A percentile compares a stretch with the other conserved stretches of the same genome.
Conservation (phyloP, 2,797 vertebrate genomes). For the Aratinga solstitialis region DNA sequence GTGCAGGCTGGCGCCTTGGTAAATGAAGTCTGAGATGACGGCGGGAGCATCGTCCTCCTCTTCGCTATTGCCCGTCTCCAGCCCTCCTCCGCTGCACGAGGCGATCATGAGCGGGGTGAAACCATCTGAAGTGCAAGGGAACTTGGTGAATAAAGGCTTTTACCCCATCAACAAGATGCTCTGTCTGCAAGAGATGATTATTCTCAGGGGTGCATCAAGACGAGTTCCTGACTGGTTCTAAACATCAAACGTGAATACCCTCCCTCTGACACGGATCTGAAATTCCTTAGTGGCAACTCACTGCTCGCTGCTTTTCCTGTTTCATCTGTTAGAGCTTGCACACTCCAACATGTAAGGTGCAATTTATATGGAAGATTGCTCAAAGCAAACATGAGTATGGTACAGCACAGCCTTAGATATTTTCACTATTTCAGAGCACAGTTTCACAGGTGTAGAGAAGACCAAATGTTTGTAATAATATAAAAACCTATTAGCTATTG, state of each 20-base stretch:
- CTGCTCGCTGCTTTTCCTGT: neutral
- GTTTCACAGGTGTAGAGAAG: neutral
- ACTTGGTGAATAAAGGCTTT: neutral
- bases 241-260: conserved; percentile 53
- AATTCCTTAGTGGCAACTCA: conserved; percentile 55
- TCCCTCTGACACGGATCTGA: conserved; percentile 60
- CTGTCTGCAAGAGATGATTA: neutral
- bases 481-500: neutral
- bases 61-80: conserved; percentile 94
- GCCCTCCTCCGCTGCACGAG: conserved; percentile 94
- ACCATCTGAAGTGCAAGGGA: conserved; percentile 80
- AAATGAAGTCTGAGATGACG: conserved; percentile 96
- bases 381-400: neutral
- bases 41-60: conserved; percentile 94
- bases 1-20: conserved; percentile 94
- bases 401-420: neutral
- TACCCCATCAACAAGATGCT: neutral
- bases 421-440: neutral
- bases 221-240: conserved; percentile 24
- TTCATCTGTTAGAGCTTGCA: neutral
- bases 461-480: neutral
- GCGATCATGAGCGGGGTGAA: conserved; percentile 98
- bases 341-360: neutral
- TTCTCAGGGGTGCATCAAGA: conserved; percentile 8
- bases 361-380: neutral